A percentile compares a stretch with the other conserved stretches of the same genome.
Conservation (phyloP, 2,888 invertebrate species). For the Drosophila tripunctata region DNA sequence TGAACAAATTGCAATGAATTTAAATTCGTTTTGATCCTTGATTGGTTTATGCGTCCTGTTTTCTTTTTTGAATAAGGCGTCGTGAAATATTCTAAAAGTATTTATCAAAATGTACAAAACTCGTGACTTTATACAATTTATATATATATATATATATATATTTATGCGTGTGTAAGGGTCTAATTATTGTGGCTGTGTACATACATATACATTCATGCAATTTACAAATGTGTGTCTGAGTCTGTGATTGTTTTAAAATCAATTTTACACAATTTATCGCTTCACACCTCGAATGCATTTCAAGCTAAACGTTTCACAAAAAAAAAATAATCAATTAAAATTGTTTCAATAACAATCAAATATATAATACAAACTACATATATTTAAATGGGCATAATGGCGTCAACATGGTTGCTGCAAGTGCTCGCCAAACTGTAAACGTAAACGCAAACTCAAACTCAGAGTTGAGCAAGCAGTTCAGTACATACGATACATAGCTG, state of each 20-base stretch:
- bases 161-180: constrained; percentile 6
- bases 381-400: background rate
- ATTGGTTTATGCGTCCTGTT: constrained; percentile 35
- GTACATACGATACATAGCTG: fast-evolving
- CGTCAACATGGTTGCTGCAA: constrained; percentile 46
- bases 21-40: constrained; percentile 61
- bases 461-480: constrained; percentile 31
- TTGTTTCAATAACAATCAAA: constrained; percentile 26
- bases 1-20: constrained; percentile 12
- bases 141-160: constrained; percentile 1
- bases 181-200: background rate
- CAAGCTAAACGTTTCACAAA: constrained; percentile 54
- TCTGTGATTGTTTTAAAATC: constrained; percentile 35
- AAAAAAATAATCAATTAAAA: constrained; percentile 3
- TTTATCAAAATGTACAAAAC: constrained; percentile 72
- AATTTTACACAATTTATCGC: constrained; percentile 55
- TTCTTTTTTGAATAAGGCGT: constrained; percentile 62
- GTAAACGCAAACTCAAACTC: background rate
- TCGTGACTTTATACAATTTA: constrained; percentile 61
- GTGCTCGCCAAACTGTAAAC: constrained; percentile 30
- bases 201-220: constrained; percentile 53
- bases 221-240: constrained; percentile 62
- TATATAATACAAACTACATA: background rate
- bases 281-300: constrained; percentile 53
- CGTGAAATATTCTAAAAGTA: constrained; percentile 65